Evolutionary conservation across 2,797 vertebrate genomes (phyloP).

Genomic region (Sebastes vulpes): DNA sequence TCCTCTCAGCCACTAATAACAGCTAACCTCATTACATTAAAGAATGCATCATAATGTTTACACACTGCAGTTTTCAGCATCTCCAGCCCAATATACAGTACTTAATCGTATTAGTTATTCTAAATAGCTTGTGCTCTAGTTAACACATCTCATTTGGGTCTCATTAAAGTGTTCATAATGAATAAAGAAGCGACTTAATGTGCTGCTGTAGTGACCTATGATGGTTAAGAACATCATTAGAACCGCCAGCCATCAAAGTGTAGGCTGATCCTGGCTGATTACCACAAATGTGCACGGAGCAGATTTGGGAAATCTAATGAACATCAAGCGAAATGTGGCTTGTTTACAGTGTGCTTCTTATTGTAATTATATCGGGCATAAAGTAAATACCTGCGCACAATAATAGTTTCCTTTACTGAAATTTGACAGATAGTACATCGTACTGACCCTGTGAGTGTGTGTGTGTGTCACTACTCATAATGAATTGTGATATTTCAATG

Average conservation of each 20-base stretch:
- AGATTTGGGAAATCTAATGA: conserved; percentile 29
- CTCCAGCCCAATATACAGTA: conserved; percentile 13
- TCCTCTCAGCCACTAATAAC: not conserved
- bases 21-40: conserved; percentile 21
- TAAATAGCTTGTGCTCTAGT: conserved; percentile 66
- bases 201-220: conserved; percentile 65
- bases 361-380: conserved; percentile 18
- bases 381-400: conserved; percentile 1
- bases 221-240: conserved; percentile 73
- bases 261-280: conserved; percentile 52
- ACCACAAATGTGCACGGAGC: conserved; percentile 45
- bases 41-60: conserved; percentile 37
- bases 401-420: not conserved
- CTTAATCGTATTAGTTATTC: conserved; percentile 52
- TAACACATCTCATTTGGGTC: conserved; percentile 72
- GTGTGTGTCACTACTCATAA: not conserved
- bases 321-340: conserved; percentile 27
- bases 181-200: conserved; percentile 66
- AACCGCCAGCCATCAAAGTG: conserved; percentile 69
- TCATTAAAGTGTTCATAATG: conserved; percentile 77
- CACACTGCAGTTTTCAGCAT: conserved; percentile 31
- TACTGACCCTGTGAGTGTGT: not conserved
- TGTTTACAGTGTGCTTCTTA: conserved; percentile 36
- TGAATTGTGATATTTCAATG: conserved; percentile 16
- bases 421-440: not conserved